A percentile compares a stretch with the other conserved stretches of the same genome.
Evolutionary conservation across 2,888 invertebrate genomes (phyloP).

Genomic region (Melieria picta): DNA sequence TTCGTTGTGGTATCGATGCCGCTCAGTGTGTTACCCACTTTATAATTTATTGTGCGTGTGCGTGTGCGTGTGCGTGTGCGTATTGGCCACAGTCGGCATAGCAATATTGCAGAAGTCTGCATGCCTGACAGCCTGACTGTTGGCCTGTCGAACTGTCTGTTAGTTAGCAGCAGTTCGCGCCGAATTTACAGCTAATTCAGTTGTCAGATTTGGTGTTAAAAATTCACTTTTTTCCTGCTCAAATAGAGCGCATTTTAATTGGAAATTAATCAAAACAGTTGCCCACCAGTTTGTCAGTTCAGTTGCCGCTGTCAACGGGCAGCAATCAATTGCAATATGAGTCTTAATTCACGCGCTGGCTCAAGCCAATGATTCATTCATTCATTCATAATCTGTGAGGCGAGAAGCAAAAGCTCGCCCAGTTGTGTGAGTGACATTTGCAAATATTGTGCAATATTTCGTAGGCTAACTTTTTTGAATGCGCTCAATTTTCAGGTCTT

Average conservation of each 20-base stretch:
- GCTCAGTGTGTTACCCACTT: not conserved
- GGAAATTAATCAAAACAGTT: conserved; percentile 7
- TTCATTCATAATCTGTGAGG: no score
- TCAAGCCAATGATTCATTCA: no score
- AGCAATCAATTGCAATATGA: no score
- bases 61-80: not conserved
- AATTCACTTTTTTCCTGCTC: not conserved
- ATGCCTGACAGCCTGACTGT: not conserved
- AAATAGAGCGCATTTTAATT: conserved; percentile 12
- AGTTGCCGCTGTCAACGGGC: no score
- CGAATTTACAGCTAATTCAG: conserved; percentile 6
- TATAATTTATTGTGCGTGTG: not conserved
- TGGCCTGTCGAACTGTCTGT: not conserved
- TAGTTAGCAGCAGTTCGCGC: not conserved
- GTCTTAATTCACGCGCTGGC: no score
- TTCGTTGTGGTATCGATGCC: not conserved
- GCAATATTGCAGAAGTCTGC: not conserved
- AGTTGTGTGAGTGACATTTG: no score
- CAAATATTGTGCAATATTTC: no score
- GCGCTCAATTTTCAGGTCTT: no score
- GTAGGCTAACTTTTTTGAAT: no score
- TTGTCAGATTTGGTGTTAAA: not conserved
- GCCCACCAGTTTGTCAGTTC: not conserved
- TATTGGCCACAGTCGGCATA: not conserved
- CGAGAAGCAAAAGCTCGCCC: no score